Base-by-base conservation (phyloP, 2,888 invertebrate species). In the Chalcis sispes region DNA sequence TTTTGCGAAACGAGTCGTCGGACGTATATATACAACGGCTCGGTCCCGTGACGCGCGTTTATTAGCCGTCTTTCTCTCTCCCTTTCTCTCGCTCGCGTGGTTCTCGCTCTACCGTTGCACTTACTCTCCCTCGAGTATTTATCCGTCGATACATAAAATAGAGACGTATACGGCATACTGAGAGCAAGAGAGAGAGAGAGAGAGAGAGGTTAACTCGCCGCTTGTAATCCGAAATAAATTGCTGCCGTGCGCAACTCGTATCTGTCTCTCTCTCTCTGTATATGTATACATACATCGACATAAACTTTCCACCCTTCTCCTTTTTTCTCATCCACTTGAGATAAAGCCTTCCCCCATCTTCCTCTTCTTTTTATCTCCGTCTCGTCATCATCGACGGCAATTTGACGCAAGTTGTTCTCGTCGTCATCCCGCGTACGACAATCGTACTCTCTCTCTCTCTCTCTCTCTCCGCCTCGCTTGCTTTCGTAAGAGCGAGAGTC, bases 151-250 rank as follows among this genome's bases (percentile, higher is more conserved):
- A 40, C 58, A 56, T 27, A 50, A 69, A 42, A 23, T 27, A 50
- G 54, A 27, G 36, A 7, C 18, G 52, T 18, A 15, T 42, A 1
- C 2, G 7, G 27, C 54, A n/a, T n/a, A n/a, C n/a, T n/a, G n/a
- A n/a, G n/a, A n/a, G n/a, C n/a, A n/a, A n/a, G n/a, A n/a, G n/a
- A n/a, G n/a, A n/a, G n/a, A n/a, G n/a, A n/a, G n/a, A n/a, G n/a
- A n/a, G n/a, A n/a, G n/a, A n/a, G 36, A 36, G 10, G 36, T 36
- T 36, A 36, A 10, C 10, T 36, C 36, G 36, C 4, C 36, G 10
- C 72, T 69, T 52, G 72, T 81, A 81, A 82, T 82, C 78, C 76
- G 76, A 79, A 81, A 82, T 81, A 80, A 81, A 81, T 81, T 82
- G 79, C 80, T 77, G 67, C 58, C 42, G 54, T 54, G 61, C 58